Evolutionary conservation across 2,888 invertebrate genomes (phyloP), one percentile per base, ranked within the genome.

Genomic region (Clanis bilineata): DNA sequence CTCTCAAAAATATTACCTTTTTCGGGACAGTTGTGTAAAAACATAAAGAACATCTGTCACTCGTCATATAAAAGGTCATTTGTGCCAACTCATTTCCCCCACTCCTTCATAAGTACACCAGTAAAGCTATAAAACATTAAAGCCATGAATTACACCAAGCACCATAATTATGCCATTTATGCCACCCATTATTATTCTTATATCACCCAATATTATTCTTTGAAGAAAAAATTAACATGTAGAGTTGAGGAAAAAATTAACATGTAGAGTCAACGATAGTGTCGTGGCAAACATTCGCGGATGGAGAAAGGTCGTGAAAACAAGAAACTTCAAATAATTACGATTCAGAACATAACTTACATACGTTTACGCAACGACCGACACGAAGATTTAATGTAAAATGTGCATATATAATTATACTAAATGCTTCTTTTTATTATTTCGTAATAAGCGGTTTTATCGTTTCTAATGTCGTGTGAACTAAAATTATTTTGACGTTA

Each of bases 241-340:
- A 15, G 25, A 21, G 10, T 15, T 15, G 32, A 18, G 51, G 28
- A 9, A 32, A 51, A 51, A 51, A 51, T 32, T 18, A 32, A 51
- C 51, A 51, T 51, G 32, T 28, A 15, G 25, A 21, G 10, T 32
- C 10, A 32, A 51, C 18, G 18, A 41, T 32, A 0, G 7, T 15
- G 15, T 28, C 12, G 36, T 36, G 9, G 9, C 3, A 51, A 28
- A 28, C 18, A 51, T 51, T 28, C 18, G 51, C 7, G 51, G 18
- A 18, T 10, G 10, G 51, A 51, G 51, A 51, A 51, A 51, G 51
- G 51, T 51, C 51, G 51, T 32, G 51, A 32, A 51, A 51, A 51
- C 32, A 51, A 18, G 28, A 51, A 51, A 32, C 32, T 51, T 51
- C 51, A 51, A 51, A 51, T 51, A 51, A 51, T 51, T 51, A 51